Evolutionary conservation across 2,797 vertebrate species (phyloP).

Genomic region (Monodelphis domestica): DNA sequence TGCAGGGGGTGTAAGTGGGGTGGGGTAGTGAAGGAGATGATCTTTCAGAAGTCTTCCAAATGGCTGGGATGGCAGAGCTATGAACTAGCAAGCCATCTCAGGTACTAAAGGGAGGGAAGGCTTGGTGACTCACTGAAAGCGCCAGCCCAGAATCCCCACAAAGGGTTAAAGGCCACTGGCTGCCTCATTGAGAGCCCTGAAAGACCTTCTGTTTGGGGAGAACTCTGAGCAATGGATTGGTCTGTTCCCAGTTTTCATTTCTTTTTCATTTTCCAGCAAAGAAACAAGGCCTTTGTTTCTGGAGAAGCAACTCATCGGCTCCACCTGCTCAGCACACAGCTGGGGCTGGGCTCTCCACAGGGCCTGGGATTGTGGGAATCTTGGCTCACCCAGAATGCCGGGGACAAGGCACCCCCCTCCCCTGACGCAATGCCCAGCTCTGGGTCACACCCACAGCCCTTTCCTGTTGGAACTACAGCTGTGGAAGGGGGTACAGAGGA

Average conservation of each 20-base stretch:
- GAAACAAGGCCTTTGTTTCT: neutral
- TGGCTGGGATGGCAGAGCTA: neutral
- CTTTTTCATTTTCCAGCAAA: neutral
- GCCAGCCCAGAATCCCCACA: neutral
- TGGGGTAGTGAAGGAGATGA: neutral
- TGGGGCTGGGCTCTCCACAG: neutral
- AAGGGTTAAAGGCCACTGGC: neutral
- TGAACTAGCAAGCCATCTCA: neutral
- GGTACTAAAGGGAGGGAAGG: neutral
- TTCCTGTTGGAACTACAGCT: neutral
- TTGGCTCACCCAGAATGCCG: neutral
- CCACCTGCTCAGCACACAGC: rapidly evolving
- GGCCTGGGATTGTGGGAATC: neutral
- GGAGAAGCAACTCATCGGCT: rapidly evolving
- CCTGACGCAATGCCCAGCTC: neutral
- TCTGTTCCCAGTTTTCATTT: neutral
- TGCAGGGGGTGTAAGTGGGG: neutral
- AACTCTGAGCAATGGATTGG: neutral
- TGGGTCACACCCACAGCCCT: neutral
- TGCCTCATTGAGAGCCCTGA: neutral
- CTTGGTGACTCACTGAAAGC: neutral
- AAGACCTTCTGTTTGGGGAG: neutral
- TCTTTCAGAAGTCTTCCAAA: neutral
- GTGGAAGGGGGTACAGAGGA: neutral
- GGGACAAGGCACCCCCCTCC: rapidly evolving